A percentile compares a stretch with the other conserved stretches of the same genome.
Conservation (phyloP, 2,113 vertebrate species). For the Verasper variegatus region DNA sequence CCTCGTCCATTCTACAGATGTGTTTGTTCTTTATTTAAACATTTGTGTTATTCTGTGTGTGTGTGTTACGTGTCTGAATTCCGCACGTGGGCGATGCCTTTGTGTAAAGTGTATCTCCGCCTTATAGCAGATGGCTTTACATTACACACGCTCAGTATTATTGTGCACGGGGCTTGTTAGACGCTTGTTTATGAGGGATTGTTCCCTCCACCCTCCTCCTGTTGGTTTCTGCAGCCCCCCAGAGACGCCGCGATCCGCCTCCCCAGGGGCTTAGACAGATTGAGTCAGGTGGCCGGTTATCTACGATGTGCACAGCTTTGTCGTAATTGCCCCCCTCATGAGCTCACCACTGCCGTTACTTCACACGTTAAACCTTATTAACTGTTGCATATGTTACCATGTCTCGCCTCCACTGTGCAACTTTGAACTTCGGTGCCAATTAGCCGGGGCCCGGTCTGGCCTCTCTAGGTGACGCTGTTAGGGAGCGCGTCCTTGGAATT, state of each 20-base stretch:
- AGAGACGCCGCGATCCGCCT: conserved; percentile 52
- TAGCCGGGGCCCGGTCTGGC: conserved; percentile 60
- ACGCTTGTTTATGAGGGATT: conserved; percentile 63
- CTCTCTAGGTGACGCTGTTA: conserved; percentile 60
- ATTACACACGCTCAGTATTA: conserved; percentile 34
- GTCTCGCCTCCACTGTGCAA: conserved; percentile 65
- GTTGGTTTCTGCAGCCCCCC: conserved; percentile 60
- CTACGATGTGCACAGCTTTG: conserved; percentile 72
- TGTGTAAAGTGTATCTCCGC: background rate
- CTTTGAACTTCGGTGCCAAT: conserved; percentile 74
- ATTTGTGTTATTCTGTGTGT: no score
- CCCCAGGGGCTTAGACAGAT: conserved; percentile 73
- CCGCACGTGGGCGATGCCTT: background rate
- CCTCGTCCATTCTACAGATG: background rate
- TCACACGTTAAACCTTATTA: conserved; percentile 77
- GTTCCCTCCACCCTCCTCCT: conserved; percentile 24
- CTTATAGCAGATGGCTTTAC: conserved; percentile 49
- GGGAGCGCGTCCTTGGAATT: conserved; percentile 61
- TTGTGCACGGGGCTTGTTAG: conserved; percentile 63
- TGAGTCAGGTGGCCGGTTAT: conserved; percentile 75
- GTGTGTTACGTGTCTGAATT: background rate
- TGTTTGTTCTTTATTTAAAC: background rate
- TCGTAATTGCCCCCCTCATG: conserved; percentile 78
- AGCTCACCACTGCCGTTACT: conserved; percentile 68
- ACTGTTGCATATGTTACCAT: conserved; percentile 72